Conservation (phyloP, 23 tunicate species). For the Phallusia fumigata region DNA sequence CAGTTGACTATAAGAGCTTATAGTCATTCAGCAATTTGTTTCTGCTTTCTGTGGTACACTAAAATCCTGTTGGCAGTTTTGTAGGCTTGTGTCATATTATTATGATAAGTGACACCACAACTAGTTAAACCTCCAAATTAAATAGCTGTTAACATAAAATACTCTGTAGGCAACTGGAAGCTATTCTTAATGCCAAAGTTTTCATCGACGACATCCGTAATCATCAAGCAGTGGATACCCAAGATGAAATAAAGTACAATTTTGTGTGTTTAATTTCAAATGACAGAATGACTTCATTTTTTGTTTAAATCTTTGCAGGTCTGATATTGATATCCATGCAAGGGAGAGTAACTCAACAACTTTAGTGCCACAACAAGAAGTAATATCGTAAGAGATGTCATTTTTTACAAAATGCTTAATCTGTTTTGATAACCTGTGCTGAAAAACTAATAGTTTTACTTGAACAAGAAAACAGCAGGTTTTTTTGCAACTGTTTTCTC, state of each 20-base stretch:
- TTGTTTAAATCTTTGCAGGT: neutral
- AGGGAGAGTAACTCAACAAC: neutral
- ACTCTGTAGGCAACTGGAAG: neutral
- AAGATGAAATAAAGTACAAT: neutral
- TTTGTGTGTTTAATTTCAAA: neutral
- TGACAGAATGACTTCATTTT: neutral
- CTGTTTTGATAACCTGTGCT: no score
- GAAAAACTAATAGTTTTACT: no score
- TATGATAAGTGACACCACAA: no score
- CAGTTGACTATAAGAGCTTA: no score
- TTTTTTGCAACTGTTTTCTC: neutral
- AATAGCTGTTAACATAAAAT: neutral
- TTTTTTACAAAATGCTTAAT: no score
- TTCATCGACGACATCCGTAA: neutral
- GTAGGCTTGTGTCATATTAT: no score
- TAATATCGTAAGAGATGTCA: neutral
- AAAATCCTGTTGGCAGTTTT: no score
- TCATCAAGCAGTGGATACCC: neutral
- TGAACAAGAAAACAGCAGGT: no score
- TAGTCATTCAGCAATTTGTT: no score
- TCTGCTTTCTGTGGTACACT: no score
- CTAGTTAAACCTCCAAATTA: no score
- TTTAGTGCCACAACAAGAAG: neutral
- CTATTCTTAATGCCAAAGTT: neutral
- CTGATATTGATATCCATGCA: neutral